A percentile compares a stretch with the other conserved stretches of the same genome.
Conservation (phyloP, 2,888 invertebrate species). For the Enchytraeus crypticus region DNA sequence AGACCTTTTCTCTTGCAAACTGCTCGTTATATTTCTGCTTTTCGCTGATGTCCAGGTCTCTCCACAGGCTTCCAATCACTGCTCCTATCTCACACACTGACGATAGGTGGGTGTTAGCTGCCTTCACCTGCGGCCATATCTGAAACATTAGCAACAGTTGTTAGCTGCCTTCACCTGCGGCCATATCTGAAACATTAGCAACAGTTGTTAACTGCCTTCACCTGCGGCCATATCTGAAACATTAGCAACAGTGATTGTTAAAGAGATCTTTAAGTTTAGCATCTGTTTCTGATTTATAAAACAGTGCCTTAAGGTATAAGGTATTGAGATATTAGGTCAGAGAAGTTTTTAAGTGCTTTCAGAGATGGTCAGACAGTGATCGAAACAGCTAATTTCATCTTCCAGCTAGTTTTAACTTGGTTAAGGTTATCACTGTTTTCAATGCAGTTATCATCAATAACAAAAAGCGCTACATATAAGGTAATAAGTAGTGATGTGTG, state of each 20-base stretch:
- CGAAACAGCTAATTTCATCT: too few species aligned
- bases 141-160: slow-evolving; percentile 16
- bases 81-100: slow-evolving; percentile 30
- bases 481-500: too few species aligned
- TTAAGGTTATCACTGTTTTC: too few species aligned
- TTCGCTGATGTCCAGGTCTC: slow-evolving; percentile 25
- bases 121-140: slow-evolving; percentile 30
- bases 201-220: slow-evolving; percentile 26
- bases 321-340: too few species aligned
- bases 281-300: too few species aligned
- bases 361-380: too few species aligned
- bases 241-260: slow-evolving; percentile 16
- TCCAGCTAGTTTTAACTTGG: too few species aligned
- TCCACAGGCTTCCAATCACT: slow-evolving; percentile 29
- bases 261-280: background rate
- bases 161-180: slow-evolving; percentile 28
- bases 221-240: slow-evolving; percentile 29
- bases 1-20: slow-evolving; percentile 25
- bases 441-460: too few species aligned
- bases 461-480: too few species aligned
- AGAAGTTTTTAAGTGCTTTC: too few species aligned
- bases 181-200: slow-evolving; percentile 27
- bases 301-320: too few species aligned
- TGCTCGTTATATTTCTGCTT: slow-evolving; percentile 28
- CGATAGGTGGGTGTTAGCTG: slow-evolving; percentile 21